Conservation (phyloP, 2,113 vertebrate genomes). For the Hippocampus zosterae region DNA sequence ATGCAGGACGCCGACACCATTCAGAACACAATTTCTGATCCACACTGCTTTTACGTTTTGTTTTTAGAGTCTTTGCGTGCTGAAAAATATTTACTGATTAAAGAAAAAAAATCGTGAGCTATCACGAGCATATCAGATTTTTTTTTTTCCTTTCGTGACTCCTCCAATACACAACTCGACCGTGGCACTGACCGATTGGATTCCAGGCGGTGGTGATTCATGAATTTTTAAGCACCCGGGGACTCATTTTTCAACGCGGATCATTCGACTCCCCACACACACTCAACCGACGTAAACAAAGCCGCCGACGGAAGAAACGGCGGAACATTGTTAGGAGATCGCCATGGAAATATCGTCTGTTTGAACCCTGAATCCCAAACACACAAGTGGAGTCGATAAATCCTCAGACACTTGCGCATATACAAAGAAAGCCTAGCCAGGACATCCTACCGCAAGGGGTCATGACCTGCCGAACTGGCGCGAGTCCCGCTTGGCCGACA, state of each 20-base stretch:
- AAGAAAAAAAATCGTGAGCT: no score
- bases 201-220: no score
- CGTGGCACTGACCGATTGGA: no score
- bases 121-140: no score
- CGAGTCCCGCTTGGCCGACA: slow-evolving; percentile 13
- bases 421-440: slow-evolving; percentile 28
- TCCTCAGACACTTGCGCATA: slow-evolving; percentile 1
- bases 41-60: background rate
- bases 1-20: background rate
- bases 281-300: background rate
- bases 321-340: slow-evolving; percentile 6
- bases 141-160: no score
- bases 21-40: background rate
- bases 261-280: background rate
- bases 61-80: background rate
- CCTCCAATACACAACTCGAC: no score
- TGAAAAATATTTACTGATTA: no score
- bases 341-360: background rate
- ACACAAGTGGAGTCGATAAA: slow-evolving; percentile 12
- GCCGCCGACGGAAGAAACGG: background rate
- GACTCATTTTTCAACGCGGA: background rate
- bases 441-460: slow-evolving; percentile 24
- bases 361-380: slow-evolving; percentile 16
- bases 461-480: slow-evolving; percentile 10
- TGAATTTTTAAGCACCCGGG: no score